Base-by-base conservation (phyloP, 2,113 vertebrate genomes). In the Motacilla tschutschensis region DNA sequence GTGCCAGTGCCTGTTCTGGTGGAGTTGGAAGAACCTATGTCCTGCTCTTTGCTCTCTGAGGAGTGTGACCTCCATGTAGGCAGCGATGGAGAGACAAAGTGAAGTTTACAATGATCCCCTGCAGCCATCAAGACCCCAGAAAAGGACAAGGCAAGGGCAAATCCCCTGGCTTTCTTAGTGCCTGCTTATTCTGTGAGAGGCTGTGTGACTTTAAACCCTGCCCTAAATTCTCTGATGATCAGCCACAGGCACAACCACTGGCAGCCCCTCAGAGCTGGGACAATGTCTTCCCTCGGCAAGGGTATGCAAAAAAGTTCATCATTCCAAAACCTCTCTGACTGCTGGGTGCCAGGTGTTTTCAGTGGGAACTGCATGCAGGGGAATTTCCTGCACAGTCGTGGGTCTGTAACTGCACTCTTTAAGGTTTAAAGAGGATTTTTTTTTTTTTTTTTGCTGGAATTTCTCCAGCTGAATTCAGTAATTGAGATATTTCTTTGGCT, bases 251-350 rank as follows among this genome's bases (percentile, higher is more conserved):
- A 67, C 7, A 47, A 13, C 16, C 4, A 5, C n/a, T 2, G 2
- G 26, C 7, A 47, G 1, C 7, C 2, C 4, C 4, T 2, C 55
- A 41, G 36, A 60, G 8, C 6, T n/a, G n/a, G 20, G 35, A 20
- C 22, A 13, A 17, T 3, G 12, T 14, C 33, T 48, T 79, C 14
- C 1, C 1, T 33, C 53, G 15, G 12, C 1, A 5, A 58, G 12
- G 15, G 3, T 17, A 9, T 1, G 4, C 8, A 38, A 78, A 79
- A 53, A 7, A 14, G 25, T 0, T 2, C 20, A 22, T 55, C 4
- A 11, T 63, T 58, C 33, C 6, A 3, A 47, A 79, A 48, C 11
- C 1, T 0, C 13, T 62, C 41, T 0, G 0, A 3, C 26, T 53
- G 17, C 46, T 12, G 41, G 69, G 41, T 63, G 18, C 47, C 58